These are phyloP conservation scores for Acridotheres tristis DNA, from an alignment of 2,797 vertebrate species.

Conservation along the genomic window DNA sequence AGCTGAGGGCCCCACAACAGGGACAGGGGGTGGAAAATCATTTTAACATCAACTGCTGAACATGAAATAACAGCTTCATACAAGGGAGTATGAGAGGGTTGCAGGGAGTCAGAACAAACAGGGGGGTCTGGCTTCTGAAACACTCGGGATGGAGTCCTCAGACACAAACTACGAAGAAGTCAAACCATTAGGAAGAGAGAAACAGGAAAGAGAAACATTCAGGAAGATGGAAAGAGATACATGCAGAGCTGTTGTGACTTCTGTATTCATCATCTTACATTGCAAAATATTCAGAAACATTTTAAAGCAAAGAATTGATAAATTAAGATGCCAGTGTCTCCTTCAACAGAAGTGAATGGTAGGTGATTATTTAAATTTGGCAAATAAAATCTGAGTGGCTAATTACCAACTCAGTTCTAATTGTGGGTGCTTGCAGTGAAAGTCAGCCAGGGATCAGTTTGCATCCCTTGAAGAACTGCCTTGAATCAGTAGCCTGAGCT, in stretches of 20 bases:
- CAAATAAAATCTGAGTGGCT: not conserved
- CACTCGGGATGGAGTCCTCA: not conserved
- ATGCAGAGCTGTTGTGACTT: not conserved
- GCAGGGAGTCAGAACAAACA: rapidly evolving
- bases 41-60: not conserved
- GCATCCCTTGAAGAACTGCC: not conserved
- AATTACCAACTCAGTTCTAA: not conserved
- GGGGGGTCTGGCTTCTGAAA: not conserved
- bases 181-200: not conserved
- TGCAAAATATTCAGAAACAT: not conserved
- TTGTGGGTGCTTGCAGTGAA: not conserved
- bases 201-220: not conserved
- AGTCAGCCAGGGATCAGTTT: not conserved
- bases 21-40: not conserved
- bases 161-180: not conserved
- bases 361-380: not conserved
- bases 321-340: not conserved
- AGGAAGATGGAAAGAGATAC: not conserved
- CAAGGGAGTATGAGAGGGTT: not conserved
- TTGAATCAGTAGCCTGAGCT: not conserved
- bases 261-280: not conserved
- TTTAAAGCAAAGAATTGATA: not conserved
- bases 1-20: not conserved
- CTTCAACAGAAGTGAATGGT: not conserved
- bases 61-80: not conserved